Base-by-base conservation (phyloP, 2,888 invertebrate species). In the Anthrax anthrax region DNA sequence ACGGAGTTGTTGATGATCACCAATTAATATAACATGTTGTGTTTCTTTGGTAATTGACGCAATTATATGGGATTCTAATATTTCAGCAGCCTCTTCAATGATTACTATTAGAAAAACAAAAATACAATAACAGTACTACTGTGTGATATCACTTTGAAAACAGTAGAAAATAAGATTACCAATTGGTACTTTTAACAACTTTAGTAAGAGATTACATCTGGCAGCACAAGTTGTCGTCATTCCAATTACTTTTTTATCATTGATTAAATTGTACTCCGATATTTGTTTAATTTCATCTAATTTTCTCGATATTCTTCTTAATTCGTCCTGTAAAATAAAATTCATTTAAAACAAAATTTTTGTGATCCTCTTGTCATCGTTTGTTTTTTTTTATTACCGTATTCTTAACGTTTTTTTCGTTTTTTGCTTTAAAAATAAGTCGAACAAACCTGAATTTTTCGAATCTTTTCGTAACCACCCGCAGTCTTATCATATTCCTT, bases 71-170 rank as follows among this genome's bases (percentile, higher is more conserved):
- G 84, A 75, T 61, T 92, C 92, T 34, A 89, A 64, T 0, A 90
- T 84, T 69, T 91, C 89, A 0, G 88, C 90, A 1, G 90, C 90
- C 69, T 92, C 92, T 64, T 92, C 91, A 1, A 91, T 82, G 16
- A 86, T 74, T 0, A 84, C 82, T 80, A 61, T 36, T 65, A 66
- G 46, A 23, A 29, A 46, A 36, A 38, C 12, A 32, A 3, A 29
- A 10, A 23, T 23, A 8, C 4, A 23, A 29, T 29, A 10, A 29
- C 12, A 29, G n/a, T n/a, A n/a, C n/a, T n/a, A n/a, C n/a, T n/a
- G n/a, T n/a, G n/a, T n/a, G n/a, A n/a, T n/a, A n/a, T n/a, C n/a
- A n/a, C n/a, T n/a, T n/a, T n/a, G n/a, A n/a, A n/a, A n/a, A n/a
- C n/a, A n/a, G 17, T 17, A 19, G n/a, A 34, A 32, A 42, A 17